A percentile compares a stretch with the other conserved stretches of the same genome.
phyloP scores from a whole-genome alignment of 2,888 invertebrate species.

The Phyllotreta striolata region DNA sequence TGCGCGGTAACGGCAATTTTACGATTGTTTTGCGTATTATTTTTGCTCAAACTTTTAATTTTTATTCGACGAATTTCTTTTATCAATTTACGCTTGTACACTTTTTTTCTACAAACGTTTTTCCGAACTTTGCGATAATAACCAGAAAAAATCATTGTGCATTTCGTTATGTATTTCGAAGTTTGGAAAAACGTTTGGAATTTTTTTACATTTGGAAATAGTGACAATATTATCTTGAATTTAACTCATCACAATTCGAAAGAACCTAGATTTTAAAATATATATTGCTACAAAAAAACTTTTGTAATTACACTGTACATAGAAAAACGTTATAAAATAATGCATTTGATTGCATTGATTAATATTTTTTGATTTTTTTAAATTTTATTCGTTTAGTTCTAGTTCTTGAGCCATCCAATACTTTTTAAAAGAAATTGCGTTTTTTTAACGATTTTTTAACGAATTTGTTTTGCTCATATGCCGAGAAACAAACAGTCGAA shows the following conservation, averaged over 20 bases:
- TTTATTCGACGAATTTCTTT: no score
- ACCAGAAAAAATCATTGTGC: no score
- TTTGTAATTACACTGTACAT: slow-evolving; percentile 58
- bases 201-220: slow-evolving; percentile 35
- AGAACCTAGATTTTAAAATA: slow-evolving; percentile 42
- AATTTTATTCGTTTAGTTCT: slow-evolving; percentile 55
- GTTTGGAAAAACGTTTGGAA: slow-evolving; percentile 31
- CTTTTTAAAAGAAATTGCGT: slow-evolving; percentile 23
- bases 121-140: no score
- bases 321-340: slow-evolving; percentile 56
- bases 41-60: no score
- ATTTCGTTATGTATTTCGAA: slow-evolving; percentile 6
- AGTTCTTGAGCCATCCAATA: slow-evolving; percentile 37
- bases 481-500: no score
- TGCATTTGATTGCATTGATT: slow-evolving; percentile 49
- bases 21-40: no score
- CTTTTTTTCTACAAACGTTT: no score
- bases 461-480: background rate
- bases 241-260: slow-evolving; percentile 39
- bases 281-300: slow-evolving; percentile 50
- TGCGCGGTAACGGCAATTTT: no score
- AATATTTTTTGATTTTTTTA: slow-evolving; percentile 54
- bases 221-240: slow-evolving; percentile 37
- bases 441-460: slow-evolving; percentile 7
- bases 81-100: no score